phyloP scores from a whole-genome alignment of 2,888 invertebrate genomes.

The Hybos culiciformis region DNA sequence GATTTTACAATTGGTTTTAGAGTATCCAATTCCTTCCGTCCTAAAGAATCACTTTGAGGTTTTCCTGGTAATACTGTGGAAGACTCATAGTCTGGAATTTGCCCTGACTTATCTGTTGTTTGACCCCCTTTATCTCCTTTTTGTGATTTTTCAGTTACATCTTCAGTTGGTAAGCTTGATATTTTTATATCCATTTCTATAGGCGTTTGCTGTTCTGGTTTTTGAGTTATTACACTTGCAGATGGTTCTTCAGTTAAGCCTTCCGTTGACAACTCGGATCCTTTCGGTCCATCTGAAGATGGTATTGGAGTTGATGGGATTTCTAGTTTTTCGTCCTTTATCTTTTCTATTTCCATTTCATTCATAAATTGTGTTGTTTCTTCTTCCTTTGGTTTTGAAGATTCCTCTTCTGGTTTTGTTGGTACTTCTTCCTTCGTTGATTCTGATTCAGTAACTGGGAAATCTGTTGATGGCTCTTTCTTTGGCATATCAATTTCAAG shows the following conservation, averaged over 20 bases:
- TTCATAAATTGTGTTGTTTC: neutral
- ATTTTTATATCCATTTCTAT: no score
- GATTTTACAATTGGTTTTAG: no score
- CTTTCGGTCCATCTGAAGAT: neutral
- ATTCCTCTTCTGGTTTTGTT: neutral
- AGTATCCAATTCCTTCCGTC: no score
- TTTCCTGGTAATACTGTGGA: no score
- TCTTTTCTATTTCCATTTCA: neutral
- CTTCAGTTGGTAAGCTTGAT: neutral
- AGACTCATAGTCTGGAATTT: neutral
- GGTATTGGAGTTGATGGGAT: neutral
- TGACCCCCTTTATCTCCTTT: neutral
- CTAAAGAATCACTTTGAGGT: no score
- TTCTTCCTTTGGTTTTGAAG: neutral
- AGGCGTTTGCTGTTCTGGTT: no score
- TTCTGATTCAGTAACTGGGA: no score
- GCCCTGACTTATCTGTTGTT: neutral
- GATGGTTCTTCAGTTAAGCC: neutral
- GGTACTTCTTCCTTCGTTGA: neutral
- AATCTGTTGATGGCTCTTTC: neutral
- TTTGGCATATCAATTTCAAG: no score
- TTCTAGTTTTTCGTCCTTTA: neutral
- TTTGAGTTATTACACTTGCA: neutral
- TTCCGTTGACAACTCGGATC: neutral
- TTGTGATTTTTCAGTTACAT: neutral